Base-by-base conservation (phyloP, 2,113 vertebrate species). In the Hiodon alosoides region DNA sequence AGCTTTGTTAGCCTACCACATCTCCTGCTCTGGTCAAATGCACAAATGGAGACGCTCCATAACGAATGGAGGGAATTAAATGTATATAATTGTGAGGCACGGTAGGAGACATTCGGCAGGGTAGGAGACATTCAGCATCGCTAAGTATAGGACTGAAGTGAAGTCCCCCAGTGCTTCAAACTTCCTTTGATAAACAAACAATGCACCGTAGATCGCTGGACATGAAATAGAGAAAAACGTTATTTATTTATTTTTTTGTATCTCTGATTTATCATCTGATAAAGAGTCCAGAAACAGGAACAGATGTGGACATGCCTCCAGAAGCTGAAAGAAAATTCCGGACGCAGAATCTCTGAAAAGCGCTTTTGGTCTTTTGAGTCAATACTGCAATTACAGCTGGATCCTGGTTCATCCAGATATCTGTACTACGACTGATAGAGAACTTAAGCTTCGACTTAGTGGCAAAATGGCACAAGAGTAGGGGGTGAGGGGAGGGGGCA, bases 151-250 rank as follows among this genome's bases (percentile, higher is more conserved):
- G 54, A 58, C 47, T 59, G 50, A 14, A 31, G 6, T 54, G 50
- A 67, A 67, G 46, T 47, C 7, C 13, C 17, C 17, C 60, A 16
- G 14, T 3, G 6, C 50, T 50, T 52, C 4, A 7, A 59, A 9
- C 14, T 59, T 70, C 0, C 5, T 8, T 6, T 9, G 50, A 57
- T 31, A 8, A 70, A 47, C 9, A 55, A 17, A 4, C 9, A 17
- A 73, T 66, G 68, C 60, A 77, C 72, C 73, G 72, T 81, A 71
- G 75, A 67, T 50, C 7, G 67, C 17, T 60, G 51, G 66, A 74
- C 65, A 58, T 46, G 66, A 54, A 57, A 13, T 55, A 17, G 31
- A 31, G 31, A 31, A 5, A 71, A 57, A 46, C 6, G 46, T 6
- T n/a, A n/a, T n/a, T n/a, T n/a, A n/a, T n/a, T n/a, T n/a, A n/a